phyloP scores from a whole-genome alignment of 2,797 vertebrate genomes.

The Rhinichthys osculus region DNA sequence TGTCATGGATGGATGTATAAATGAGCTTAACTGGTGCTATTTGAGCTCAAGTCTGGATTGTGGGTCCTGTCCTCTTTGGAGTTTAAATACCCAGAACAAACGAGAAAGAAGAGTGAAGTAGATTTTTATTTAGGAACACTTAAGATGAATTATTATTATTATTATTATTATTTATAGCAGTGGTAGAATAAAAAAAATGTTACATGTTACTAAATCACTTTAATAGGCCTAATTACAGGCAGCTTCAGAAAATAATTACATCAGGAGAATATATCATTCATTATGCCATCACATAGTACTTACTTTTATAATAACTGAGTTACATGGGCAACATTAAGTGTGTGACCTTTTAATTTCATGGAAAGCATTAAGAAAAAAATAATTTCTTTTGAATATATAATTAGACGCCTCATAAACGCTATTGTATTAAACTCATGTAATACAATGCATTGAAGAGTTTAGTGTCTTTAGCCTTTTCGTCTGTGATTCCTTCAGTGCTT shows the following conservation, averaged over 20 bases:
- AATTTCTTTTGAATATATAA: neutral
- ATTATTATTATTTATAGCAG: neutral
- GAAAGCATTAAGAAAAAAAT: neutral
- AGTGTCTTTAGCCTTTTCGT: neutral
- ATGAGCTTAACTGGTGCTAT: neutral
- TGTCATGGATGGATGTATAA: neutral
- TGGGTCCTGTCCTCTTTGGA: neutral
- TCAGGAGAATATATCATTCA: neutral
- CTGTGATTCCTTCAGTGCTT: neutral
- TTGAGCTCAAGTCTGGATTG: neutral
- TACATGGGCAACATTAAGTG: neutral
- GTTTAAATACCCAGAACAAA: neutral
- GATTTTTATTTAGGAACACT: neutral
- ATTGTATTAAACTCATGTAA: neutral
- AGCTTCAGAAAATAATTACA: neutral
- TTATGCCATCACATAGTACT: neutral
- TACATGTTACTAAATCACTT: neutral
- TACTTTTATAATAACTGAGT: neutral
- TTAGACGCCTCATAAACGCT: neutral
- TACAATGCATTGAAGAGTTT: neutral
- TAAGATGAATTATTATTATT: too few species aligned
- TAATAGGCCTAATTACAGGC: neutral
- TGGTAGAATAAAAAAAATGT: neutral
- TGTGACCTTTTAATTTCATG: neutral
- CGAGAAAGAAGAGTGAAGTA: neutral